Evolutionary conservation across 35 echinoderm and acorn worm genomes (phyloP), one percentile per base, ranked within the genome.

Genomic region (Heliocidaris tuberculata): DNA sequence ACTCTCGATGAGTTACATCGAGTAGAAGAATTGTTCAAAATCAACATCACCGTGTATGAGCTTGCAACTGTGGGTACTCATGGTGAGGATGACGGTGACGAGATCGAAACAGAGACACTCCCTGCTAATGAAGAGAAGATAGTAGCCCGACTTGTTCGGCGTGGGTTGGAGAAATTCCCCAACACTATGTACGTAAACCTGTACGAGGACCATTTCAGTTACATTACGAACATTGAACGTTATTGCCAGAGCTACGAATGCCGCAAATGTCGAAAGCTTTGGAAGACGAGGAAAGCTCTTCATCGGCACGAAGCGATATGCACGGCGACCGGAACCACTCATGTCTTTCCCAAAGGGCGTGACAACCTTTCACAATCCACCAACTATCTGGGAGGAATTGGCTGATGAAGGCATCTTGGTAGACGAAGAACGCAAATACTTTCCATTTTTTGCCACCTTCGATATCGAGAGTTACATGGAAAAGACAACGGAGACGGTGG

Each of bases 171-270:
- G 29, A 86, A 61, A 8, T 95, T 95, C 88, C n/a, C 88, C 13
- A 52, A 92, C 24, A 96, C 97, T 2, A 16, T 97, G 88, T 92
- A 96, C 52, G 31, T 97, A 9, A 97, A 96, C 59, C 9, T 97
- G 31, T 95, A 48, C 48, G 87, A 78, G 48, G 42, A 86, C 5
- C 97, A 97, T 65, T 97, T 97, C 48, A 95, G 93, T 13, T 96
- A 95, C 88, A 97, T 97, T 92, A 54, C 49, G 15, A 90, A 97
- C 86, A 86, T 97, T 31, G 85, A 93, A 31, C 47, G 30, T 5
- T 96, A 97, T 85, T 93, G 95, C 32, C 65, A 95, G 30, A 86
- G 78, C 10, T 96, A 94, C 85, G 30, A 90, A 7, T 97, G 90
- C 48, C 31, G 31, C 17, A 96, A 94, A 88, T 96, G 61, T 93